Conservation (phyloP, 92 coral and sea anemone genomes). For the Actinostola sp. region DNA sequence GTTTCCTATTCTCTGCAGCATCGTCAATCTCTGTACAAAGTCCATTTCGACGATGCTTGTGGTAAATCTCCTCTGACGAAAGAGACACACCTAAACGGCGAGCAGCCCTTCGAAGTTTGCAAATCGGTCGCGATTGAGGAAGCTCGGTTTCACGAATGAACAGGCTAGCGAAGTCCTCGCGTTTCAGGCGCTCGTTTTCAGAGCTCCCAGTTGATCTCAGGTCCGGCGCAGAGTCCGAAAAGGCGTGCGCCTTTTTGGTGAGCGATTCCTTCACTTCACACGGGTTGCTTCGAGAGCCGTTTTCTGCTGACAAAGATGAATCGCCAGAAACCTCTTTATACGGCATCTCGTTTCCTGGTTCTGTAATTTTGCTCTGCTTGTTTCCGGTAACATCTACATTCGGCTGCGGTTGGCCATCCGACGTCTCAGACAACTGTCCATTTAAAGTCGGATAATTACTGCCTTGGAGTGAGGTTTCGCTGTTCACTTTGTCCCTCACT, state of each 20-base stretch:
- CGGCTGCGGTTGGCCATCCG: no score
- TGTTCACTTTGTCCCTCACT: neutral
- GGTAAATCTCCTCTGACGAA: constrained; percentile 62
- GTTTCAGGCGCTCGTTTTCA: neutral
- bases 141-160: constrained; percentile 1
- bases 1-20: constrained; percentile 55
- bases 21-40: constrained; percentile 57
- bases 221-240: constrained; percentile 32
- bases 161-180: constrained; percentile 10
- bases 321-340: no score
- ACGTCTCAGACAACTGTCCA: neutral
- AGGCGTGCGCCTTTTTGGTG: neutral
- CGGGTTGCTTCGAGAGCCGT: neutral
- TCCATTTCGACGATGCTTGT: constrained; percentile 59
- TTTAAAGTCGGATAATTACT: neutral
- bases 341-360: no score
- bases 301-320: neutral
- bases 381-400: no score
- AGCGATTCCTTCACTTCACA: no score
- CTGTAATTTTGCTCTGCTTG: no score
- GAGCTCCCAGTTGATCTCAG: neutral
- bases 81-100: constrained; percentile 72
- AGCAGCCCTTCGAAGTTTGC: constrained; percentile 70
- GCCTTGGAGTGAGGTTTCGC: no score
- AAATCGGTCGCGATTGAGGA: constrained; percentile 21